phyloP scores from a whole-genome alignment of 2,797 vertebrate genomes.

The Carduelis carduelis region DNA sequence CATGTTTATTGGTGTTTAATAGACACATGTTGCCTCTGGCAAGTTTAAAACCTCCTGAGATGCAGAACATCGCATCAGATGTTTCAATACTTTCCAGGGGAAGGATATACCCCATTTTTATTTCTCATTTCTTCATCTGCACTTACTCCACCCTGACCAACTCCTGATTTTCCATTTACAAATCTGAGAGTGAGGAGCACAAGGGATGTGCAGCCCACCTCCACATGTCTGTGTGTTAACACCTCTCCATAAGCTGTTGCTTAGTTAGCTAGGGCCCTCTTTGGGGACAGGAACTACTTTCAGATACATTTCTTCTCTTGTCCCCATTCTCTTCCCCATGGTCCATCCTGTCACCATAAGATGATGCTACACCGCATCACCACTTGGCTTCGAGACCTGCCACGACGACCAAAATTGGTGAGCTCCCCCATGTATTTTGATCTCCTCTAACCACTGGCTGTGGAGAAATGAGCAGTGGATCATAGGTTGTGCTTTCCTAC shows the following conservation, averaged over 20 bases:
- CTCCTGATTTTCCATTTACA: constrained; percentile 32
- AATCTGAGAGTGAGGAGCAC: constrained; percentile 22
- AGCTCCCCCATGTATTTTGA: constrained; percentile 63
- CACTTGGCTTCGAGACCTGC: constrained; percentile 71
- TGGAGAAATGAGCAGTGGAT: constrained; percentile 35
- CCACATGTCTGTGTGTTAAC: neutral
- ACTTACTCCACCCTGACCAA: constrained; percentile 41
- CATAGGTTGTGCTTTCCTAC: neutral
- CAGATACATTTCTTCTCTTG: constrained; percentile 75
- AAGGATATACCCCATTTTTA: constrained; percentile 24
- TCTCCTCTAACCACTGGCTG: constrained; percentile 56
- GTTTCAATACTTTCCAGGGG: constrained; percentile 53
- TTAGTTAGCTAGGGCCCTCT: constrained; percentile 46
- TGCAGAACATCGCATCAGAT: neutral
- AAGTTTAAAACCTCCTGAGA: constrained; percentile 58
- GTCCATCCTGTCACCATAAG: constrained; percentile 72
- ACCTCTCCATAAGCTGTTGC: constrained; percentile 24
- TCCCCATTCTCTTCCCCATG: constrained; percentile 69
- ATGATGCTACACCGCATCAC: constrained; percentile 76
- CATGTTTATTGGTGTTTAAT: constrained; percentile 20
- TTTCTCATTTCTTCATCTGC: constrained; percentile 59
- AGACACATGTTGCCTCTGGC: constrained; percentile 14
- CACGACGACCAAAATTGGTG: constrained; percentile 75
- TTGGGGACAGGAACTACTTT: constrained; percentile 65
- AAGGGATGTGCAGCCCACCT: neutral